Percentiles rank a stretch among this genome's conserved stretches.
These are phyloP conservation scores for Hofmannophila pseudospretella DNA, from an alignment of 2,888 invertebrate genomes.

Conservation along the genomic window DNA sequence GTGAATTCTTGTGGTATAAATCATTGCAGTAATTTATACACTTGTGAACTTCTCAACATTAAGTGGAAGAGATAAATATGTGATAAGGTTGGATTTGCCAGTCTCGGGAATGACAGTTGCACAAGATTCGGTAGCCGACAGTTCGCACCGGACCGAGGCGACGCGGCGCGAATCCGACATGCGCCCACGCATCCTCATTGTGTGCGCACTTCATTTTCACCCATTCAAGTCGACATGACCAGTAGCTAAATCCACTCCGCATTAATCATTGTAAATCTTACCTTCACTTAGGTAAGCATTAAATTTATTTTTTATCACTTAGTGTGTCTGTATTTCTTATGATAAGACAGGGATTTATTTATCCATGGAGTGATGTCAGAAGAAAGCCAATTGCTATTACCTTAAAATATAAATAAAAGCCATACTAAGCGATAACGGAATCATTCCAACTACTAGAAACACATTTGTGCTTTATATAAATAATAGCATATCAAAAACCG, in stretches of 20 bases:
- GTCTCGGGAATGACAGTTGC: conserved; percentile 14
- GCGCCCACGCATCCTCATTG: conserved; percentile 59
- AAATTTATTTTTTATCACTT: no score
- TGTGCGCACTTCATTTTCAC: conserved; percentile 62
- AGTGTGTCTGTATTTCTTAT: no score
- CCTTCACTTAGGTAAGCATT: no score
- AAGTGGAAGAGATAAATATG: conserved; percentile 17
- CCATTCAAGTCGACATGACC: conserved; percentile 50
- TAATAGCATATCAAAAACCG: no score
- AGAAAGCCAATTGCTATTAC: no score
- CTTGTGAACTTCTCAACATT: conserved; percentile 8
- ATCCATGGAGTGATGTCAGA: no score
- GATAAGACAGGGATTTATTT: no score
- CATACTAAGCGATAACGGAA: no score
- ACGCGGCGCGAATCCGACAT: conserved; percentile 35
- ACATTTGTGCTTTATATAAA: no score
- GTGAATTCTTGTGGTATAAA: conserved; percentile 18
- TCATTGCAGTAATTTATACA: conserved; percentile 16
- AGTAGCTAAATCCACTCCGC: conserved; percentile 47
- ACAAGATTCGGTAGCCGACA: conserved; percentile 61
- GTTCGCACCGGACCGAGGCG: conserved; percentile 18
- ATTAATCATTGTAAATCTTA: conserved; percentile 42
- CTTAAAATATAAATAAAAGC: no score
- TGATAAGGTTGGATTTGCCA: conserved; percentile 18
- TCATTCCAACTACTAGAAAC: no score